These are phyloP conservation scores for Drosophila pseudoobscura DNA, from an alignment of 1,140 invertebrate species.

Conservation along the genomic window DNA sequence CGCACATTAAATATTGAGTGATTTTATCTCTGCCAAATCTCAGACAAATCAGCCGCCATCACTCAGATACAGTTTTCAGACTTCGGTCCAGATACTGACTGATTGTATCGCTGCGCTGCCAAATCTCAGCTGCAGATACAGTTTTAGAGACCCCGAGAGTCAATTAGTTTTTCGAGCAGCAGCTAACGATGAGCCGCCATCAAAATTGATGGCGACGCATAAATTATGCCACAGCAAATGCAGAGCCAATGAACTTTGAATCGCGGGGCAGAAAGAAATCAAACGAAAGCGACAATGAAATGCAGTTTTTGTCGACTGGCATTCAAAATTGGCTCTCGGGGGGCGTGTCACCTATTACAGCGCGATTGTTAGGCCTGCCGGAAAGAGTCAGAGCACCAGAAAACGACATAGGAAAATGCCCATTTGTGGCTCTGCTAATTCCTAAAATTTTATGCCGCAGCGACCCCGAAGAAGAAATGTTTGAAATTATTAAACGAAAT, in stretches of 20 bases:
- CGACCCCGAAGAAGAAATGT: slow-evolving; percentile 68
- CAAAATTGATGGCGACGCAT: slow-evolving; percentile 35
- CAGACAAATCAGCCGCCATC: slow-evolving; percentile 3
- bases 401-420: slow-evolving; percentile 27
- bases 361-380: slow-evolving; percentile 46
- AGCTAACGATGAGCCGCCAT: too few species aligned
- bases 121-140: slow-evolving; percentile 25
- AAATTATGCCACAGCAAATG: slow-evolving; percentile 33
- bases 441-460: slow-evolving; percentile 70
- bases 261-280: slow-evolving; percentile 12
- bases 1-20: slow-evolving; percentile 46
- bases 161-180: too few species aligned
- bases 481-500: slow-evolving; percentile 78
- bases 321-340: slow-evolving; percentile 25
- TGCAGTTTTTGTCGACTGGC: slow-evolving; percentile 57
- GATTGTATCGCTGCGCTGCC: neutral
- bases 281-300: slow-evolving; percentile 77
- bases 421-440: slow-evolving; percentile 58
- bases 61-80: slow-evolving; percentile 14
- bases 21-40: slow-evolving; percentile 21
- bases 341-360: slow-evolving; percentile 26
- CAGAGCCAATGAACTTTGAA: slow-evolving; percentile 65
- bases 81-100: slow-evolving; percentile 9
- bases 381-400: slow-evolving; percentile 43
- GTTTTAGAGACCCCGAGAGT: neutral